Evolutionary conservation across 2,888 invertebrate genomes (phyloP), one percentile per base, ranked within the genome.

Genomic region (Torymus auratus): DNA sequence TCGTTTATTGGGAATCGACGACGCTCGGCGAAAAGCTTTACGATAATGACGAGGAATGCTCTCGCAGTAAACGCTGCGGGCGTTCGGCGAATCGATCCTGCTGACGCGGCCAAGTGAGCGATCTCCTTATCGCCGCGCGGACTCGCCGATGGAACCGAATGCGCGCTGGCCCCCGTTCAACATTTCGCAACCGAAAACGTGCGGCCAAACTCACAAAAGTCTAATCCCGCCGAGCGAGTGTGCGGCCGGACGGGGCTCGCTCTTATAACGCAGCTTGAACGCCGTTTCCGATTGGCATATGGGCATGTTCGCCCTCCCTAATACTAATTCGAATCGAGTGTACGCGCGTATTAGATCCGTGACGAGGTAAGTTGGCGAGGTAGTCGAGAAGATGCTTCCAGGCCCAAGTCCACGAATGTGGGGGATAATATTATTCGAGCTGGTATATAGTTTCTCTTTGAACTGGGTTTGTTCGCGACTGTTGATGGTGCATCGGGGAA

Each of bases 101-200:
- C 69, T 62, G 71, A 71, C 71, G 13, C 58, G 78, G n/a, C 17
- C 17, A 76, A 78, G 79, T 74, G 78, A 80, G 77, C 79, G 79
- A 82, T 83, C 80, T 68, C 41, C 65, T 75, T 80, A 75, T 80
- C 80, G 65, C 2, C 50, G 15, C 15, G 15, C 23, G 23, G 67
- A 74, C 15, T 15, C 58, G 75, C 53, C 17, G 60, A 76, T 70
- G 76, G 71, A 80, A 80, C 13, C 71, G 67, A 76, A 80, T 67
- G 71, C 56, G 58, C 20, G 53, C 14, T 20, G 50, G 60, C 65
- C 28, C 28, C 61, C 23, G 15, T 71, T 71, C 2, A 28, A 4
- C 28, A 68, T 56, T 75, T 75, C 70, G 74, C 64, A 53, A 70
- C 65, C 80, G 70, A 80, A 80, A 80, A 70, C 64, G 70, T 28